Percentiles rank a stretch among this genome's conserved stretches.
These are phyloP conservation scores for Therioaphis trifolii DNA, from an alignment of 2,888 invertebrate species.

Conservation along the genomic window DNA sequence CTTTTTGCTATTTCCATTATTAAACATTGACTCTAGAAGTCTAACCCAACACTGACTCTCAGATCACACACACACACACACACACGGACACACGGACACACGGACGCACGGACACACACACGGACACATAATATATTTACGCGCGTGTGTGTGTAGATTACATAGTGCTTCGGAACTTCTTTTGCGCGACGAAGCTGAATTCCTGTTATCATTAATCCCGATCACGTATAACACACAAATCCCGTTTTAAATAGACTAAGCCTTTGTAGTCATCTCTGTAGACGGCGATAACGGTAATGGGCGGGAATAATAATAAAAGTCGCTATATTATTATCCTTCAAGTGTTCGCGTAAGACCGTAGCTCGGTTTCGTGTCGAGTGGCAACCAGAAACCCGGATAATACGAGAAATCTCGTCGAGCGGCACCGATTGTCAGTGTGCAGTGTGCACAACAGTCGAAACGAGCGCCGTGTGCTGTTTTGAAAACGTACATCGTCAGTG, in stretches of 20 bases:
- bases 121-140: background rate
- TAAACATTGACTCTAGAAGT: conserved; percentile 27
- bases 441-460: no score
- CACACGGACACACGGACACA: background rate
- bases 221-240: conserved; percentile 49
- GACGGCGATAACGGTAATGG: background rate
- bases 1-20: conserved; percentile 34
- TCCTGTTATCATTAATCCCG: conserved; percentile 45
- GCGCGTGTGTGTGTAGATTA: no score
- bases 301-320: no score
- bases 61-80: background rate
- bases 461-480: background rate
- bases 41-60: background rate
- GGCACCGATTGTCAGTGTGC: no score
- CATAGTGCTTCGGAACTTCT: no score
- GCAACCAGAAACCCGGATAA: background rate
- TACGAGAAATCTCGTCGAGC: background rate
- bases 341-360: background rate
- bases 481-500: no score
- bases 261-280: background rate
- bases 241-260: conserved; percentile 42
- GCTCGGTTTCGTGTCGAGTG: background rate
- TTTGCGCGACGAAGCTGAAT: background rate
- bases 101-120: background rate
- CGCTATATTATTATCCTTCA: no score